A percentile compares a stretch with the other conserved stretches of the same genome.
These are phyloP conservation scores for Limnephilus auricula DNA, from an alignment of 2,888 invertebrate species.

Conservation along the genomic window DNA sequence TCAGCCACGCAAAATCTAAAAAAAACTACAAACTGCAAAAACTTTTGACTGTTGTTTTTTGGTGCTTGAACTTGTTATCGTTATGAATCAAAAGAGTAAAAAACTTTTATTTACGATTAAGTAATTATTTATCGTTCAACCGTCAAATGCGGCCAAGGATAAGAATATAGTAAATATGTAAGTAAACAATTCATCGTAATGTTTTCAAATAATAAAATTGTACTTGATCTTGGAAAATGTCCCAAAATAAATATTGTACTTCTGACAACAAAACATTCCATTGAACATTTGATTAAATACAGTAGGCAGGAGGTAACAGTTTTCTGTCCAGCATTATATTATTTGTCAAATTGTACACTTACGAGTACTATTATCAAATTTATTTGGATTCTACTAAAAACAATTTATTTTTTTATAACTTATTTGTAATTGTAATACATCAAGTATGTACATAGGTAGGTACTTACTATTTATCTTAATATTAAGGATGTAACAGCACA, in stretches of 20 bases:
- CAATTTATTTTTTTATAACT: too few species aligned
- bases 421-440: too few species aligned
- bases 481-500: too few species aligned
- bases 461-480: too few species aligned
- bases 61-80: not conserved
- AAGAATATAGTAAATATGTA: not conserved
- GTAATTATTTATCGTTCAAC: not conserved
- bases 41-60: not conserved
- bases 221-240: not conserved
- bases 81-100: not conserved
- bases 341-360: not conserved
- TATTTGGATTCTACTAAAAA: too few species aligned
- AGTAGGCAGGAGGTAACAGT: not conserved
- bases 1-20: not conserved
- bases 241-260: not conserved
- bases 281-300: not conserved
- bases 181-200: not conserved
- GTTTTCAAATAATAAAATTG: not conserved
- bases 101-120: not conserved
- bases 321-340: not conserved
- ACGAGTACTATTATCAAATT: not conserved
- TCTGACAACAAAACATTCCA: not conserved
- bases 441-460: too few species aligned
- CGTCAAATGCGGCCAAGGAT: not conserved
- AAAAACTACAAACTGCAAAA: too few species aligned